Evolutionary conservation across 2,888 invertebrate species (phyloP), one percentile per base, ranked within the genome.

Genomic region (Drosophila paracracens): DNA sequence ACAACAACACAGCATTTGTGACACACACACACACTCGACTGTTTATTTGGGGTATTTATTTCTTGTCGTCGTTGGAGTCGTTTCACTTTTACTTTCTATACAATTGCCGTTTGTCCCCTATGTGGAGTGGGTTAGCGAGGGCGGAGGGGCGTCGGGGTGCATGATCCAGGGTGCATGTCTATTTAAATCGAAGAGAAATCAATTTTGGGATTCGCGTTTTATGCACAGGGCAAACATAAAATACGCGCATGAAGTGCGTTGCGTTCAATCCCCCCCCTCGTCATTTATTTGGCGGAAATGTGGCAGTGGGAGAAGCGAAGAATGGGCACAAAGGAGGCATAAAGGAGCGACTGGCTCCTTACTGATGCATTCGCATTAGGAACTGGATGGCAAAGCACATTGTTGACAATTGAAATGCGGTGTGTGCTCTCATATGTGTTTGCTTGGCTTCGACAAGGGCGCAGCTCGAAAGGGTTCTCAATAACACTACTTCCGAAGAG

Each of bases 1-100:
- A 21, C 10, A 33, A 21, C 31, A 38, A 56, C 21, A 68, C 40
- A 57, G 35, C 21, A 68, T 51, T 56, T 36, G 38, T 11, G 40
- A 33, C 29, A 57, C 69, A 16, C 31, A 33, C 13, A 38, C 51
- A 29, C 54, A 46, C 43, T 76, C 40, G 58, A 53, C 66, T 81
- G 85, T 89, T 89, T 84, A 88, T 77, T 87, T 77, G 77, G 77
- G 85, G 85, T 85, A 88, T 88, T 88, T 84, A 84, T 88, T 88
- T 83, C 69, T 68, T 67, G 54, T 70, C 69, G 85, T 58, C 58
- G 82, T 63, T 81, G 56, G 27, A 56, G 70, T 84, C 79, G 70
- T 83, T 87, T 84, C 60, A 87, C 89, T 81, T 85, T 85, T 70
- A 79, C 76, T 83, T 85, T 72, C 70, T 58, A 73, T 76, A 77